Conservation (phyloP, 2,113 vertebrate genomes). For the Lepus europaeus region DNA sequence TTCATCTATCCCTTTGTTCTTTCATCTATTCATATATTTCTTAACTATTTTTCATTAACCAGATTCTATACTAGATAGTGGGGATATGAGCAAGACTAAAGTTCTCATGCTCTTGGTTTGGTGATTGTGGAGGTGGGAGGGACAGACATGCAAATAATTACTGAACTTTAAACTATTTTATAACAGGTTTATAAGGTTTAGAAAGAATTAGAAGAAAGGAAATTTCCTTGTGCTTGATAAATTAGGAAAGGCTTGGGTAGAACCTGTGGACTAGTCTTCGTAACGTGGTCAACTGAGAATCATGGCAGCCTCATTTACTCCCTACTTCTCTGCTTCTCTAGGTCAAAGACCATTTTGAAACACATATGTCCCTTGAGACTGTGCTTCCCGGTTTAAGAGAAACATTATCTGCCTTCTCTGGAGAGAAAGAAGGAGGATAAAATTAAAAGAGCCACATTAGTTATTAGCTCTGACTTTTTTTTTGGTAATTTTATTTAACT, state of each 20-base stretch:
- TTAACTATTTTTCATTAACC: constrained; percentile 37
- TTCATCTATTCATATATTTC: not conserved
- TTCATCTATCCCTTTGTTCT: not conserved
- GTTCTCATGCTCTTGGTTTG: not conserved
- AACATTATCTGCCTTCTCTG: not conserved
- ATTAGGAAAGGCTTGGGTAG: not conserved
- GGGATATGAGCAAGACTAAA: constrained; percentile 1
- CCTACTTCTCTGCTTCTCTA: not conserved
- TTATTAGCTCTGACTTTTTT: constrained; percentile 30
- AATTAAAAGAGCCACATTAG: not conserved
- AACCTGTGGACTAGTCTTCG: not conserved
- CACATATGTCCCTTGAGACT: not conserved
- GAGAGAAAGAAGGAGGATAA: not conserved
- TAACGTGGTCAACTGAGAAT: not conserved
- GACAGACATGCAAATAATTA: not conserved
- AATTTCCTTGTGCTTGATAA: constrained; percentile 25
- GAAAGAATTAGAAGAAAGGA: not conserved
- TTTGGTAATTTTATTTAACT: not conserved
- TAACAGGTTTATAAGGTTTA: not conserved
- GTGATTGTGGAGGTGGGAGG: not conserved
- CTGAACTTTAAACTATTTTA: constrained; percentile 28
- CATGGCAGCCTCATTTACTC: not conserved
- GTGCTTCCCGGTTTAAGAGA: not conserved
- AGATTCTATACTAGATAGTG: not conserved
- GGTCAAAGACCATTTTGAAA: not conserved